phyloP scores from a whole-genome alignment of 1,140 invertebrate species.

The Aphidius ervi region DNA sequence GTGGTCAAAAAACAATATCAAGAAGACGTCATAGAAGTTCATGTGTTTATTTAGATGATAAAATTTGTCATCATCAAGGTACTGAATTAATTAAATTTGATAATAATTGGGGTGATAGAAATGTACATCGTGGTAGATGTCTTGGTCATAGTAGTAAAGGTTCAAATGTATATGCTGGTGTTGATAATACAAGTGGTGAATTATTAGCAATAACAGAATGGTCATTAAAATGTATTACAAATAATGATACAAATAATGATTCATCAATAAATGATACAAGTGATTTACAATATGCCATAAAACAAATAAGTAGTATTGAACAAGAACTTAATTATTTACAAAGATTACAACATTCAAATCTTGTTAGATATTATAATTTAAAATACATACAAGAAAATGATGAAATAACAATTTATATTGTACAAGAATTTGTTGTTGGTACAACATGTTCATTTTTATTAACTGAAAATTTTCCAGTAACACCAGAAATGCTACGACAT shows the following conservation, averaged over 20 bases:
- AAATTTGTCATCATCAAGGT: constrained; percentile 54
- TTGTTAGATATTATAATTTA: constrained; percentile 70
- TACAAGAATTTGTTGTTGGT: constrained; percentile 65
- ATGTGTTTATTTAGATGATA: constrained; percentile 47
- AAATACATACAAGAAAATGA: constrained; percentile 59
- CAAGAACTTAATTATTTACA: constrained; percentile 67
- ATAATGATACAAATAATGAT: constrained; percentile 22
- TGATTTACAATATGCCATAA: constrained; percentile 50
- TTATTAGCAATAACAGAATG: constrained; percentile 68
- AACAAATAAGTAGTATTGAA: constrained; percentile 63
- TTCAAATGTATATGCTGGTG: constrained; percentile 65
- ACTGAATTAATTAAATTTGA: constrained; percentile 55
- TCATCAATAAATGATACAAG: background rate
- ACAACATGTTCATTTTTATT: constrained; percentile 55
- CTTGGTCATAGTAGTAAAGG: constrained; percentile 63
- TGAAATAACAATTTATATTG: constrained; percentile 57
- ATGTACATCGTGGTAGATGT: constrained; percentile 56
- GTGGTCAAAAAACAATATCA: constrained; percentile 31
- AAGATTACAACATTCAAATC: constrained; percentile 66
- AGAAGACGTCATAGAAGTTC: constrained; percentile 40
- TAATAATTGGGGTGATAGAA: constrained; percentile 53
- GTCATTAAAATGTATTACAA: constrained; percentile 54
- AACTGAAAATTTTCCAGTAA: constrained; percentile 55
- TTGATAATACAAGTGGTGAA: constrained; percentile 65
- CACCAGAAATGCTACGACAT: constrained; percentile 59